These are phyloP conservation scores for Morpho deidamia DNA, from an alignment of 2,888 invertebrate genomes.

Conservation along the genomic window DNA sequence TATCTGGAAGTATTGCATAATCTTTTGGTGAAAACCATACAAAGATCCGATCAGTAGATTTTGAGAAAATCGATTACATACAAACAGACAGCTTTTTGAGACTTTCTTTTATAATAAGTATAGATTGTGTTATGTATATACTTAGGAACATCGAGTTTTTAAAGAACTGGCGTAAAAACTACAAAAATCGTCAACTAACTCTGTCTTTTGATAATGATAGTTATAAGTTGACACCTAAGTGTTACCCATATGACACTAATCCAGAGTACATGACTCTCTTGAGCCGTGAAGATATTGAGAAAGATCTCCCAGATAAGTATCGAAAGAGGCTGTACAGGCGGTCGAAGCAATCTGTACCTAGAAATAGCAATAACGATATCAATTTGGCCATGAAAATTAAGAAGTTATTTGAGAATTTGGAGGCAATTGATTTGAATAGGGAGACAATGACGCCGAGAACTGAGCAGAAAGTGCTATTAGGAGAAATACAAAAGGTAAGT, in stretches of 20 bases:
- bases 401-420: slow-evolving; percentile 61
- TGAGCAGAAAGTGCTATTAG: slow-evolving; percentile 71
- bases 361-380: slow-evolving; percentile 51
- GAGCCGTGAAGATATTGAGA: slow-evolving; percentile 65
- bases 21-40: too few relatives aligned
- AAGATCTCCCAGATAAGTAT: slow-evolving; percentile 67
- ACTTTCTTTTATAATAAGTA: too few relatives aligned
- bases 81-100: too few relatives aligned
- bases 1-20: too few relatives aligned
- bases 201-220: slow-evolving; percentile 27
- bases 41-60: too few relatives aligned
- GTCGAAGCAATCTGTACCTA: slow-evolving; percentile 49
- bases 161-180: slow-evolving; percentile 73
- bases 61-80: too few relatives aligned
- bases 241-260: slow-evolving; percentile 76
- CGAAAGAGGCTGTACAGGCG: slow-evolving; percentile 44
- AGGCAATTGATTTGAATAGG: slow-evolving; percentile 58
- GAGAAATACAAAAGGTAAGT: slow-evolving; percentile 80
- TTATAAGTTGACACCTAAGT: slow-evolving; percentile 38
- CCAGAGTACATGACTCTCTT: slow-evolving; percentile 74
- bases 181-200: slow-evolving; percentile 41
- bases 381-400: slow-evolving; percentile 66
- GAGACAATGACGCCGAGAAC: slow-evolving; percentile 67
- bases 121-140: background rate
- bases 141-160: slow-evolving; percentile 60